Conservation (phyloP, 2,113 vertebrate species). For the Ondatra zibethicus region DNA sequence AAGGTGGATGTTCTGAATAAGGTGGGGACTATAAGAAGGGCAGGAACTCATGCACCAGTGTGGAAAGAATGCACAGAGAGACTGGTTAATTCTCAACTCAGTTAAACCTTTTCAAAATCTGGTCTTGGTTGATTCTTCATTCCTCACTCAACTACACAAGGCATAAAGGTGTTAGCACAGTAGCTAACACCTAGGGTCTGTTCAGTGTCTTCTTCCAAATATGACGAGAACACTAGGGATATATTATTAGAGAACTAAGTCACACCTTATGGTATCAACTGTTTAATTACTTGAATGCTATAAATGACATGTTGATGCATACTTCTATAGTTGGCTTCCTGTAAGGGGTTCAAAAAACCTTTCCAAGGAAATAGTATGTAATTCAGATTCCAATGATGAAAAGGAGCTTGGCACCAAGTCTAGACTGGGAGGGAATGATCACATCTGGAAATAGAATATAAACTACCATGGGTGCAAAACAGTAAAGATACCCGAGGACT, state of each 20-base stretch:
- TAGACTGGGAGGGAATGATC: neutral
- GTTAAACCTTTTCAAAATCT: neutral
- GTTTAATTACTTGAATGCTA: neutral
- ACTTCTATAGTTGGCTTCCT: constrained; percentile 40
- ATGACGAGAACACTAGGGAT: neutral
- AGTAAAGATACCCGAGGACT: neutral
- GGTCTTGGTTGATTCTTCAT: neutral
- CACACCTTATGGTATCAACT: neutral
- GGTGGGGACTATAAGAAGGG: neutral
- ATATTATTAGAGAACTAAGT: neutral
- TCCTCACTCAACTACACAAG: neutral
- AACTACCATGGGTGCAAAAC: neutral
- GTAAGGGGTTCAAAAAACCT: neutral
- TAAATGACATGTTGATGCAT: neutral
- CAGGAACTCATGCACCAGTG: neutral
- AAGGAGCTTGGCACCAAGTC: neutral
- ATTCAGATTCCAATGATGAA: neutral
- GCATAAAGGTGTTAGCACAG: constrained; percentile 5
- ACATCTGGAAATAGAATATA: neutral
- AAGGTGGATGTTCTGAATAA: neutral
- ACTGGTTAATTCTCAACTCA: neutral
- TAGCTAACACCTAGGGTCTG: neutral
- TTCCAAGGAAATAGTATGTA: neutral
- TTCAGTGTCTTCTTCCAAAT: neutral
- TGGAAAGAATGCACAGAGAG: neutral